Base-by-base conservation (phyloP, 2,797 vertebrate species). In the Sebastes cheni region DNA sequence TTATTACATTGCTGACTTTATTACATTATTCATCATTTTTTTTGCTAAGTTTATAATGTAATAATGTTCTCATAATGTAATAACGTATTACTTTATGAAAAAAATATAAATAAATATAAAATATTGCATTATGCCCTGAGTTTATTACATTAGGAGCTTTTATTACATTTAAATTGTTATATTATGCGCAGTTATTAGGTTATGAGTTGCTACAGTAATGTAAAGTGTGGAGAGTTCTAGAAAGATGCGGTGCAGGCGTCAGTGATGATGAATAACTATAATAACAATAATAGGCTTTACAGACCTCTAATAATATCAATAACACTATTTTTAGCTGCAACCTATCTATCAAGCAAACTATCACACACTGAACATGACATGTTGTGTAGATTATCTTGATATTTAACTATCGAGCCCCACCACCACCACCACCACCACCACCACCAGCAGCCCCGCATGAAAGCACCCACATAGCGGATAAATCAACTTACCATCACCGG, bases 401-500 rank as follows among this genome's bases (percentile, higher is more conserved):
- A 67, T 73, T 77, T 29, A n/a, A 73, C 55, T n/a, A 36, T 36
- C 39, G 55, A 86, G 9, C 66, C 30, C 59, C 60, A 10, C 46
- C 64, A 36, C 36, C 27, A 5, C 54, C 67, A 29, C 54, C 67
- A 29, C 58, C 59, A 12, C 25, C 64, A 36, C 55, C 59, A 12
- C 46, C 64, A 36, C 22, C 27, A 5, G 50, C 67, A 30, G 58
- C 64, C 65, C 80, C 60, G 60, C 80, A 69, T 82, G 69, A 73
- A 68, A 81, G 69, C 64, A 10, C 81, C 70, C 29, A 78, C 22
- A 64, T 39, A 39, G 73, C 79, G 67, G 80, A 82, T 67, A 60
- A 81, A 79, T 74, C 65, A 29, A 93, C 95, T 95, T 92, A 99
- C 98, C 98, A 94, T 99, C 98, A 93, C 98, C 98, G 5, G 97